Percentiles rank a stretch among this genome's conserved stretches.
phyloP scores from a whole-genome alignment of 2,113 vertebrate genomes.

The Pelecanus crispus region DNA sequence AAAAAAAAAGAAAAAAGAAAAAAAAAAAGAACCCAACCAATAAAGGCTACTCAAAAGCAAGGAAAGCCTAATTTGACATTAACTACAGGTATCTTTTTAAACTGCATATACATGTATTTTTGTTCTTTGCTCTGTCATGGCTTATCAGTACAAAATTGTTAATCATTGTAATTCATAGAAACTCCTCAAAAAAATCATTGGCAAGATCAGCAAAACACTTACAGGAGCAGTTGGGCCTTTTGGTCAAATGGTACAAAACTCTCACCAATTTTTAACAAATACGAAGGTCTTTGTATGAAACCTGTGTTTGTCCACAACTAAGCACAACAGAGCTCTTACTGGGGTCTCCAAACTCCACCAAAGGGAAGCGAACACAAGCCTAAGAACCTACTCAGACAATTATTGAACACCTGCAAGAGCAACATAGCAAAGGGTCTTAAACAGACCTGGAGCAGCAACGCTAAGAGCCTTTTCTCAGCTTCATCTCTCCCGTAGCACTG shows the following conservation, averaged over 20 bases:
- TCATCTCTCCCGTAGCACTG: constrained; percentile 93
- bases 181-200: neutral
- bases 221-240: neutral
- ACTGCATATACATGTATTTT: neutral
- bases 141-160: neutral
- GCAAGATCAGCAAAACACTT: neutral
- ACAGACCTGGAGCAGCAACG: constrained; percentile 77
- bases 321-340: neutral
- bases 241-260: neutral
- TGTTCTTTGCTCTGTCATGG: neutral
- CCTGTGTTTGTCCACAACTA: neutral
- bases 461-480: constrained; percentile 83
- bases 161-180: neutral
- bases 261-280: neutral
- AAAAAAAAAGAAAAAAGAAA: neutral
- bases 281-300: neutral
- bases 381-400: neutral
- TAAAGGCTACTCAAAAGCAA: neutral
- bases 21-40: neutral
- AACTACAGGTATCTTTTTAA: neutral
- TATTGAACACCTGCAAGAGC: neutral
- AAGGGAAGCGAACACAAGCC: neutral
- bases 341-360: neutral
- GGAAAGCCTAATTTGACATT: neutral
- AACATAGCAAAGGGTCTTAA: neutral